Evolutionary conservation across 1,140 invertebrate species (phyloP).

Genomic region (Pteromalus puparum): DNA sequence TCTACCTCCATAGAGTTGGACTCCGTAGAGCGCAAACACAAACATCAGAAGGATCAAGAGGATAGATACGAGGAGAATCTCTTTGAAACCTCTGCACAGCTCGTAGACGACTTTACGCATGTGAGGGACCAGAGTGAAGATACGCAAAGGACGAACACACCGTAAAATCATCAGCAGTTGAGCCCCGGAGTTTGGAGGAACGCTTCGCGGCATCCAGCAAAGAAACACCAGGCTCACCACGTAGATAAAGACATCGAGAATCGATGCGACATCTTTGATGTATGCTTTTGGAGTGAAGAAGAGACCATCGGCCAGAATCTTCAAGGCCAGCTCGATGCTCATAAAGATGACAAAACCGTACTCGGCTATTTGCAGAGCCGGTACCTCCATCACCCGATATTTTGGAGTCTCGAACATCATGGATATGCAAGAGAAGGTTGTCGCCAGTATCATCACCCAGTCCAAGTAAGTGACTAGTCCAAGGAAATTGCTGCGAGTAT

Average conservation of each 20-base stretch:
- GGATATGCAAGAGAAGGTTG: slow-evolving; percentile 96
- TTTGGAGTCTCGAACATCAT: slow-evolving; percentile 99
- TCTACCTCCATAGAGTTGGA: slow-evolving; percentile 97
- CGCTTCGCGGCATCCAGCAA: slow-evolving; percentile 95
- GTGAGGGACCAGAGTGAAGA: slow-evolving; percentile 98
- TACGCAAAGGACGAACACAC: slow-evolving; percentile 95
- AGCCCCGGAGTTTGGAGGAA: slow-evolving; percentile 93
- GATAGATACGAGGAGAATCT: slow-evolving; percentile 98
- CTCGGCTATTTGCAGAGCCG: slow-evolving; percentile 94
- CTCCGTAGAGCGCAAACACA: slow-evolving; percentile 99
- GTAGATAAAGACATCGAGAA: slow-evolving; percentile 98
- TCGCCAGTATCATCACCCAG: slow-evolving; percentile 99
- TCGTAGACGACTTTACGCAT: slow-evolving; percentile 99
- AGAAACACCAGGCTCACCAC: slow-evolving; percentile 95
- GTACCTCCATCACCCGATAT: slow-evolving; percentile 90
- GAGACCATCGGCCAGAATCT: slow-evolving; percentile 97
- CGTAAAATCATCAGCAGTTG: slow-evolving; percentile 97
- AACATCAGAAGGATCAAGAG: slow-evolving; percentile 99
- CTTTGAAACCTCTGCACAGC: slow-evolving; percentile 98
- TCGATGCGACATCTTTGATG: slow-evolving; percentile 97
- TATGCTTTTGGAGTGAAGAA: slow-evolving; percentile 99
- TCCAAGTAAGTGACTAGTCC: slow-evolving; percentile 99
- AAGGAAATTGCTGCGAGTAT: slow-evolving; percentile 89
- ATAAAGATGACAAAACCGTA: slow-evolving; percentile 99
- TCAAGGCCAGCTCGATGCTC: slow-evolving; percentile 96